Conservation (phyloP, 2,888 invertebrate genomes). For the Drosophila limbata region DNA sequence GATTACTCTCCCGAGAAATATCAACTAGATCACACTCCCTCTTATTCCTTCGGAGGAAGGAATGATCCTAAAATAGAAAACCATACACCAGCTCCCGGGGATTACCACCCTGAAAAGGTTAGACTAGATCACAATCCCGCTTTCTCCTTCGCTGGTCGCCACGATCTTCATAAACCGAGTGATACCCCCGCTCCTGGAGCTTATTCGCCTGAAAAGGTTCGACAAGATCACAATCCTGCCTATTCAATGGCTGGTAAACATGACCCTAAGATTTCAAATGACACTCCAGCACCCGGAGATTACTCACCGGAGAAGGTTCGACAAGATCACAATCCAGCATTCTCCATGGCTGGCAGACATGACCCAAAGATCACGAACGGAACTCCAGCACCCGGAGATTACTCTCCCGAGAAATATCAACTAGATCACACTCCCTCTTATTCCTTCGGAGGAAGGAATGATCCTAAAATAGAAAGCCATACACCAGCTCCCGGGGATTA, state of each 20-base stretch:
- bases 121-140: slow-evolving; percentile 83
- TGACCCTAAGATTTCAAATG: slow-evolving; percentile 76
- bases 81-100: slow-evolving; percentile 88
- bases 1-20: slow-evolving; percentile 87
- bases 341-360: slow-evolving; percentile 50
- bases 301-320: slow-evolving; percentile 88
- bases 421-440: slow-evolving; percentile 86
- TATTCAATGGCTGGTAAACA: slow-evolving; percentile 53
- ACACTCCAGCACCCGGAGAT: slow-evolving; percentile 86
- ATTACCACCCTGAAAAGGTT: slow-evolving; percentile 87
- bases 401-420: slow-evolving; percentile 87
- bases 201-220: slow-evolving; percentile 86
- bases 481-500: slow-evolving; percentile 88
- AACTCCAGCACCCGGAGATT: slow-evolving; percentile 87
- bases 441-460: slow-evolving; percentile 85
- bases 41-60: slow-evolving; percentile 85
- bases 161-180: slow-evolving; percentile 82
- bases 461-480: slow-evolving; percentile 69
- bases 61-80: slow-evolving; percentile 80
- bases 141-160: slow-evolving; percentile 86
- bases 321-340: slow-evolving; percentile 86
- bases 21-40: slow-evolving; percentile 84
- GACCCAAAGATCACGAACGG: slow-evolving; percentile 76
- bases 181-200: slow-evolving; percentile 86
- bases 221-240: slow-evolving; percentile 72